Evolutionary conservation across 2,888 invertebrate species (phyloP), one percentile per base, ranked within the genome.

Genomic region (Parascotia fuliginaria): DNA sequence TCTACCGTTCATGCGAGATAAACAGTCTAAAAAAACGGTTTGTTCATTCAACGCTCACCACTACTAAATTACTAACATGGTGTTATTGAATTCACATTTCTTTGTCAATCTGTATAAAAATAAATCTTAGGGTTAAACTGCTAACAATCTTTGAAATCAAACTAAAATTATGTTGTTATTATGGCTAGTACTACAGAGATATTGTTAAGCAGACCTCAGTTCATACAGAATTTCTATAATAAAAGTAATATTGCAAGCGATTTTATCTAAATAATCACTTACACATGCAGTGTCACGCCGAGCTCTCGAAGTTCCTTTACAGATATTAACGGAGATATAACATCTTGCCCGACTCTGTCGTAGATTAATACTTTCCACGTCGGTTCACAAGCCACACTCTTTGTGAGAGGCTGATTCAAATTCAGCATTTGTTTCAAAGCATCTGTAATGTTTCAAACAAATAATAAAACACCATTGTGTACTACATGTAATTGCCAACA

Each of bases 241-340:
- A 24, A 3, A 3, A 6, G 7, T 24, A 1, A 24, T 24, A 7
- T 6, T 7, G 11, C 2, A 29, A 29, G 52, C 27, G 29, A 29
- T 11, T 11, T 4, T 24, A 24, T 24, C 24, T 6, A 24, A 7
- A 33, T 34, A n/a, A 45, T 27, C 66, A 93, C 95, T 94, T 94
- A 98, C 97, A 99, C 95, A 93, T 99, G 99, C 54, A 99, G 94
- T 28, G 99, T 99, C 32, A 99, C 98, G 57, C 99, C 99, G 75
- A 98, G 92, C 83, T 99, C 99, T 70, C 99, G 89, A 2, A 99
- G 93, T 78, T 99, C 99, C 85, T 98, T 98, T 12, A 99, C 96
- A 13, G 98, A 97, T 77, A 99, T 94, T 42, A 99, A 89, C 0
- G 99, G 99, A 9, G 99, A 98, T 72, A 99, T 98, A 40, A 99